These are phyloP conservation scores for Chamaea fasciata DNA, from an alignment of 2,113 vertebrate species.

Conservation along the genomic window DNA sequence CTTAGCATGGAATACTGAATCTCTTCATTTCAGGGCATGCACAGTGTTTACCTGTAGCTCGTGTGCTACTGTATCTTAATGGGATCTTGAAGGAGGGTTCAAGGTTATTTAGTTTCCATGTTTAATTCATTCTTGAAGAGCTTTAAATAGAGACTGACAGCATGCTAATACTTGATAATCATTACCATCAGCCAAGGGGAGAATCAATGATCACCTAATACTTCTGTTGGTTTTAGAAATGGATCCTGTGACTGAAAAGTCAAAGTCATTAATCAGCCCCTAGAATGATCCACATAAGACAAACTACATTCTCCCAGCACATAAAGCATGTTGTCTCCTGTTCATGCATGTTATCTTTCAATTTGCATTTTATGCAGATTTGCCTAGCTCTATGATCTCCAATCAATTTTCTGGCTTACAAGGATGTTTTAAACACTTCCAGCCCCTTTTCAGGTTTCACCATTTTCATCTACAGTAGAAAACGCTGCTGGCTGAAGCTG, in stretches of 20 bases:
- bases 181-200: neutral
- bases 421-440: neutral
- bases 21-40: constrained; percentile 20
- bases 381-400: neutral
- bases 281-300: constrained; percentile 57
- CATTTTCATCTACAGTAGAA: neutral
- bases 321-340: constrained; percentile 59
- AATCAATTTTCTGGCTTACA: constrained; percentile 19
- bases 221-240: constrained; percentile 16
- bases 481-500: neutral
- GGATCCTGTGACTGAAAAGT: constrained; percentile 36
- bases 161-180: constrained; percentile 32
- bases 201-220: constrained; percentile 21
- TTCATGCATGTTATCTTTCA: constrained; percentile 18
- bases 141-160: constrained; percentile 41
- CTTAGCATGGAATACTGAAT: constrained; percentile 1
- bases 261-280: constrained; percentile 63
- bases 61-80: constrained; percentile 26
- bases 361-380: constrained; percentile 42
- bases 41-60: constrained; percentile 9
- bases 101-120: constrained; percentile 45
- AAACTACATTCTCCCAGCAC: constrained; percentile 42
- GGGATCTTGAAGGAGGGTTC: constrained; percentile 33
- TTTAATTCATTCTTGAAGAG: constrained; percentile 26
- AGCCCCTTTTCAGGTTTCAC: neutral